A percentile compares a stretch with the other conserved stretches of the same genome.
These are phyloP conservation scores for Ceriagrion tenellum DNA, from an alignment of 2,888 invertebrate genomes.

Conservation along the genomic window DNA sequence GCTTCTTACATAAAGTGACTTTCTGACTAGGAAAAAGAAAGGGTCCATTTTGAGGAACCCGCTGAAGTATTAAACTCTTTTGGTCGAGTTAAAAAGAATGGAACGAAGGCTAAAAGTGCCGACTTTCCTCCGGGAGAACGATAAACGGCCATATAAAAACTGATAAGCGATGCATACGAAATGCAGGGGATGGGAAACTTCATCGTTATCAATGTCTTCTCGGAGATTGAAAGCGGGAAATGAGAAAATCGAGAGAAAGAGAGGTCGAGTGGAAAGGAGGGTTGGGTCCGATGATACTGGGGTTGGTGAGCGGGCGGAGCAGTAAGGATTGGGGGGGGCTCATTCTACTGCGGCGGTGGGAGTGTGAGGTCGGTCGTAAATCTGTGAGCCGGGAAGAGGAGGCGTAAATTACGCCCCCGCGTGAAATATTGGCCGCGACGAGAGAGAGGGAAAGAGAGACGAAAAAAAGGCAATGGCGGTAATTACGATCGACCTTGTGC, in stretches of 20 bases:
- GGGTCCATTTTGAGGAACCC: no score
- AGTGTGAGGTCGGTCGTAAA: background rate
- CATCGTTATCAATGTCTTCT: slow-evolving; percentile 3
- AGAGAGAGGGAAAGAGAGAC: background rate
- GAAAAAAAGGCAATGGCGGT: background rate
- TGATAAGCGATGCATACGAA: slow-evolving; percentile 5
- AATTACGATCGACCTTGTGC: slow-evolving; percentile 18
- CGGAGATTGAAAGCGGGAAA: background rate
- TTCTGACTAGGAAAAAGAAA: no score
- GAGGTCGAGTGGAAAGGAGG: background rate
- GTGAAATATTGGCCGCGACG: background rate
- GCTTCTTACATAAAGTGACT: no score
- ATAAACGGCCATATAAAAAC: background rate
- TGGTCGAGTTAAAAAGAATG: background rate
- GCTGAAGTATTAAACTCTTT: no score
- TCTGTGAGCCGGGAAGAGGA: background rate
- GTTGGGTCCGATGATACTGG: background rate
- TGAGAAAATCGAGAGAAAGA: background rate
- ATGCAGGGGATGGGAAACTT: background rate
- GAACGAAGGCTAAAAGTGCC: background rate
- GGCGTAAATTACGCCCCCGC: slow-evolving; percentile 1
- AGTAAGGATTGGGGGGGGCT: background rate
- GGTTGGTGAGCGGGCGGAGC: background rate
- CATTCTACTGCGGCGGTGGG: background rate
- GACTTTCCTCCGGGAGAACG: no score